phyloP scores from a whole-genome alignment of 1,140 invertebrate species.

The Pristionchus pacificus region DNA sequence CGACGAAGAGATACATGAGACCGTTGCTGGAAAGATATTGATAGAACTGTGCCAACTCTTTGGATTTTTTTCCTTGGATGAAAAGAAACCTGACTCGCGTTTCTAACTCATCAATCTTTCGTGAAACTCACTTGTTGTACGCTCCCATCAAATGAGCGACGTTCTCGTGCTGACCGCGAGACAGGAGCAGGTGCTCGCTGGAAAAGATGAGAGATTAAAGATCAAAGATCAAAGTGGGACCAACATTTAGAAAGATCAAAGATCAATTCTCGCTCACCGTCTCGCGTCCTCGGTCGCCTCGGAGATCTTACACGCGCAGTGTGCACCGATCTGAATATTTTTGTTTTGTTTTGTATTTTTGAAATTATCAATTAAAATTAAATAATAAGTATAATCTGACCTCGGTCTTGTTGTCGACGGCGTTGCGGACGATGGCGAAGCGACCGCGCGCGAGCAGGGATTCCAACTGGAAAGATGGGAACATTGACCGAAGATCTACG shows the following conservation, averaged over 20 bases:
- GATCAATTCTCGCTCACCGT: too few species aligned
- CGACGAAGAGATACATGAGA: slow-evolving; percentile 50
- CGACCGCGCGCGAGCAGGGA: slow-evolving; percentile 48
- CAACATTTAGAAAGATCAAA: too few species aligned
- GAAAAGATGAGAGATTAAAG: too few species aligned
- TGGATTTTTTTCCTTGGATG: too few species aligned
- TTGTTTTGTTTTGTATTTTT: background rate
- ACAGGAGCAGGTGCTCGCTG: slow-evolving; percentile 47
- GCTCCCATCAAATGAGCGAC: slow-evolving; percentile 50
- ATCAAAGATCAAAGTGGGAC: too few species aligned
- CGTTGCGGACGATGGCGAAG: slow-evolving; percentile 50
- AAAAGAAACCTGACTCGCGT: too few species aligned
- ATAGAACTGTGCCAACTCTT: background rate
- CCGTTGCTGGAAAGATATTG: slow-evolving; percentile 36
- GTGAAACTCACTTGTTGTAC: too few species aligned
- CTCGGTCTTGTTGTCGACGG: slow-evolving; percentile 50
- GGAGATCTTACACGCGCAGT: slow-evolving; percentile 32
- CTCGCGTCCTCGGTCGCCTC: slow-evolving; percentile 11
- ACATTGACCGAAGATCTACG: too few species aligned
- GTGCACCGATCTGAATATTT: slow-evolving; percentile 2
- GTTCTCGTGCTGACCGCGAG: slow-evolving; percentile 51
- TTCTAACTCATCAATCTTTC: too few species aligned
- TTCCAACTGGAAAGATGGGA: slow-evolving; percentile 19
- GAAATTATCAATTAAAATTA: background rate
- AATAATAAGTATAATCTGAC: background rate